phyloP scores from a whole-genome alignment of 2,113 vertebrate species.

The Hippocampus abdominalis region DNA sequence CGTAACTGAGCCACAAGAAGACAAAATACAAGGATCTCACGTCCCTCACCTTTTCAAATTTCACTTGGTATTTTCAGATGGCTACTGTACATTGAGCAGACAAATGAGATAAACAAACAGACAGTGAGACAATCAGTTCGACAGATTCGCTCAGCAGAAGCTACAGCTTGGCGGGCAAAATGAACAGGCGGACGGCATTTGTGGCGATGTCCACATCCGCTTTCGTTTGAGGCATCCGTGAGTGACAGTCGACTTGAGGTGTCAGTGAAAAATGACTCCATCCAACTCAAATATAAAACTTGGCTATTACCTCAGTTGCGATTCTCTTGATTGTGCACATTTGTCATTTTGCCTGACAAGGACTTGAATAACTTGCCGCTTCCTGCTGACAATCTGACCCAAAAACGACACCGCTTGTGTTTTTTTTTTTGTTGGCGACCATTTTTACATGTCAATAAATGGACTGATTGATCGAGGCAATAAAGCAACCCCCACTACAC shows the following conservation, averaged over 20 bases:
- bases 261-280: conserved; percentile 52
- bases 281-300: conserved; percentile 43
- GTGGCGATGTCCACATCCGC: conserved; percentile 20
- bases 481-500: conserved; percentile 21
- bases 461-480: conserved; percentile 46
- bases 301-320: conserved; percentile 32
- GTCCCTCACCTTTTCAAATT: neutral
- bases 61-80: neutral
- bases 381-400: conserved; percentile 20
- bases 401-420: neutral
- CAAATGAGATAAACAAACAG: conserved; percentile 11
- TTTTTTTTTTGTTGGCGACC: conserved; percentile 9
- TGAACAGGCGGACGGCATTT: conserved; percentile 9
- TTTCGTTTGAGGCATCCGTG: conserved; percentile 19
- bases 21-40: neutral
- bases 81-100: conserved; percentile 10
- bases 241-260: conserved; percentile 38
- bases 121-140: conserved; percentile 5
- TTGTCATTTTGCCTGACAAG: conserved; percentile 43
- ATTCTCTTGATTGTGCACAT: conserved; percentile 50
- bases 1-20: neutral
- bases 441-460: conserved; percentile 25
- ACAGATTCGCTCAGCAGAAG: conserved; percentile 6
- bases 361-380: conserved; percentile 43
- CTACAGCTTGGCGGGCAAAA: neutral